These are phyloP conservation scores for Synodontis membranacea DNA, from an alignment of 2,113 vertebrate species.

Conservation along the genomic window DNA sequence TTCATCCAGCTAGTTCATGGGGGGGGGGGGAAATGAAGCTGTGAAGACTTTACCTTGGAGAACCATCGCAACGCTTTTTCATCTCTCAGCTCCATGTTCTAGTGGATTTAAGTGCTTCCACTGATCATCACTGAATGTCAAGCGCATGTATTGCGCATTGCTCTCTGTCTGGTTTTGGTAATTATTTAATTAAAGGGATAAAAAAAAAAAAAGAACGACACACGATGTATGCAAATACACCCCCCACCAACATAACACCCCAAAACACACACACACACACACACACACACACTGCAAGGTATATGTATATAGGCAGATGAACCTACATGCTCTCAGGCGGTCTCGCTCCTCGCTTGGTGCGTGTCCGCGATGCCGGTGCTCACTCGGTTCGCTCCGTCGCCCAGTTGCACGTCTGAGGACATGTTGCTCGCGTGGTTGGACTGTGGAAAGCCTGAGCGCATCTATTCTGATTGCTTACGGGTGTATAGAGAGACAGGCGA, in stretches of 20 bases:
- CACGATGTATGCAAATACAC: background rate
- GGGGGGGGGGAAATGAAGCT: background rate
- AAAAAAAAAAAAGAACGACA: too few species aligned
- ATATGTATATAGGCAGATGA: background rate
- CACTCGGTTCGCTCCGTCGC: conserved; percentile 37
- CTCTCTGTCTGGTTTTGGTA: background rate
- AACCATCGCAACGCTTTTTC: background rate
- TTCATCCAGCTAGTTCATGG: background rate
- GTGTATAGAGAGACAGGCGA: conserved; percentile 6
- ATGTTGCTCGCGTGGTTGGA: conserved; percentile 47
- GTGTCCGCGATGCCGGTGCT: conserved; percentile 25
- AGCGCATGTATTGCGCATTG: background rate
- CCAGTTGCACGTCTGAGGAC: conserved; percentile 58
- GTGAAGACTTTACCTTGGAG: background rate
- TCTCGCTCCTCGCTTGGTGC: conserved; percentile 9
- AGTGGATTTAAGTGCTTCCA: background rate
- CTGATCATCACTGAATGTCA: too few species aligned
- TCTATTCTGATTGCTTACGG: conserved; percentile 44
- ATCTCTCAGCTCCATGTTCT: background rate
- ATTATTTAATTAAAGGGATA: background rate
- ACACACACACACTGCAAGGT: background rate
- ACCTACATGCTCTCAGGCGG: conserved; percentile 49
- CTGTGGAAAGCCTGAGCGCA: conserved; percentile 32
- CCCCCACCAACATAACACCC: too few species aligned
- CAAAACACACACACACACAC: background rate